Conservation (phyloP, 2,888 invertebrate species). For the Desoria tigrina region DNA sequence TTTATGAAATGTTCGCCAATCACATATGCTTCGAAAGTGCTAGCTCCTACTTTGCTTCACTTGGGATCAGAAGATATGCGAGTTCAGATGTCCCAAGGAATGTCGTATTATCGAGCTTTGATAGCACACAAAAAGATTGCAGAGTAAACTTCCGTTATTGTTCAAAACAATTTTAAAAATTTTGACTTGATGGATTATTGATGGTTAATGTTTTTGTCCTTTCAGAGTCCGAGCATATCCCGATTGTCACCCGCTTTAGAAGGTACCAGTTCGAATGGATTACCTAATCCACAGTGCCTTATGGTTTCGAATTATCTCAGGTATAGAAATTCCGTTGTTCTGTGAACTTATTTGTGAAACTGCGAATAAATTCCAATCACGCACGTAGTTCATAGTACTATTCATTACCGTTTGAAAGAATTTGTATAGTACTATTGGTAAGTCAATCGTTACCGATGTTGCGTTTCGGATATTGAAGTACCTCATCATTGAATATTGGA, state of each 20-base stretch:
- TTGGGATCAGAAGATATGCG: slow-evolving; percentile 78
- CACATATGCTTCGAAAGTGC: slow-evolving; percentile 67
- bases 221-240: slow-evolving; percentile 74
- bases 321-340: too few relatives aligned
- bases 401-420: too few relatives aligned
- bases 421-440: too few relatives aligned
- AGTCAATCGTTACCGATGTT: too few relatives aligned
- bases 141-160: slow-evolving; percentile 63
- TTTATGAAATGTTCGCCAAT: slow-evolving; percentile 74
- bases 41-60: slow-evolving; percentile 75
- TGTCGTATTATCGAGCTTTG: slow-evolving; percentile 69
- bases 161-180: too few relatives aligned
- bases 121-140: slow-evolving; percentile 67
- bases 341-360: too few relatives aligned
- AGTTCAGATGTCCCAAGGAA: slow-evolving; percentile 75
- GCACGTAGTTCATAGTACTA: too few relatives aligned
- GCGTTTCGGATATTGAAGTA: too few relatives aligned
- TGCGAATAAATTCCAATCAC: too few relatives aligned
- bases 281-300: slow-evolving; percentile 70
- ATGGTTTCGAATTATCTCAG: slow-evolving; percentile 68
- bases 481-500: too few relatives aligned
- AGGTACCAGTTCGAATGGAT: slow-evolving; percentile 72
- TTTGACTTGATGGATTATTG: too few relatives aligned
- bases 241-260: slow-evolving; percentile 73
- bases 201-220: too few relatives aligned